Conservation (phyloP, 2,113 vertebrate species). For the Catharus minimus region DNA sequence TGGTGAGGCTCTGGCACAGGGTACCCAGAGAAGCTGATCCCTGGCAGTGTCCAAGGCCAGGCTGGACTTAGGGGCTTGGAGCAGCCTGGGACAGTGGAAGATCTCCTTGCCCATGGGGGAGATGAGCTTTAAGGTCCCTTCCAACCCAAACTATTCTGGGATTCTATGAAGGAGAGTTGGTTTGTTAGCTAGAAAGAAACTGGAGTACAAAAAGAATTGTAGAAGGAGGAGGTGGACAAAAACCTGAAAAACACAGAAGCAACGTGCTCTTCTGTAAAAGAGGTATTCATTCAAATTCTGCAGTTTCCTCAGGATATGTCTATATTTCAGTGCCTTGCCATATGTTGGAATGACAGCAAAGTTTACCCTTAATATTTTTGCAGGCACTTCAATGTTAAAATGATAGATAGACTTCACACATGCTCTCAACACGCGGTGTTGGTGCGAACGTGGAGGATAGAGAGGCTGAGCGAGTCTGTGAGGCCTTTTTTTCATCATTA, state of each 20-base stretch:
- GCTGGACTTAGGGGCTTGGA: rapidly evolving
- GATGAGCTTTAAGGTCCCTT: background rate
- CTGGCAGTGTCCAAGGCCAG: background rate
- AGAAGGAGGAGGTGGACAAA: background rate
- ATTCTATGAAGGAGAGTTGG: background rate
- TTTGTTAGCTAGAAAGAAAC: background rate
- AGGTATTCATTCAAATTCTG: constrained; percentile 23
- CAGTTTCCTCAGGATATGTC: constrained; percentile 7
- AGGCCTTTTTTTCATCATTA: background rate
- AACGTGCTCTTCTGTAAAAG: background rate
- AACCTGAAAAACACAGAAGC: background rate
- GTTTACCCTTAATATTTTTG: constrained; percentile 60
- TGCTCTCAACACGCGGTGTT: background rate
- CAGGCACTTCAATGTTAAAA: constrained; percentile 45
- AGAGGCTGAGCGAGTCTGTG: background rate
- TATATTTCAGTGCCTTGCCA: constrained; percentile 48
- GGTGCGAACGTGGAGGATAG: background rate
- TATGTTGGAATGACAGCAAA: constrained; percentile 50
- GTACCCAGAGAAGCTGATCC: background rate
- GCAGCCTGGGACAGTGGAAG: background rate
- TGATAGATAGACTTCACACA: constrained; percentile 60
- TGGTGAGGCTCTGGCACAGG: background rate
- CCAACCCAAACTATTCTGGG: background rate
- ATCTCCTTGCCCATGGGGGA: background rate
- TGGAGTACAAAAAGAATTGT: background rate